Base-by-base conservation (phyloP, 2,797 vertebrate genomes). In the Channallabes apus region DNA sequence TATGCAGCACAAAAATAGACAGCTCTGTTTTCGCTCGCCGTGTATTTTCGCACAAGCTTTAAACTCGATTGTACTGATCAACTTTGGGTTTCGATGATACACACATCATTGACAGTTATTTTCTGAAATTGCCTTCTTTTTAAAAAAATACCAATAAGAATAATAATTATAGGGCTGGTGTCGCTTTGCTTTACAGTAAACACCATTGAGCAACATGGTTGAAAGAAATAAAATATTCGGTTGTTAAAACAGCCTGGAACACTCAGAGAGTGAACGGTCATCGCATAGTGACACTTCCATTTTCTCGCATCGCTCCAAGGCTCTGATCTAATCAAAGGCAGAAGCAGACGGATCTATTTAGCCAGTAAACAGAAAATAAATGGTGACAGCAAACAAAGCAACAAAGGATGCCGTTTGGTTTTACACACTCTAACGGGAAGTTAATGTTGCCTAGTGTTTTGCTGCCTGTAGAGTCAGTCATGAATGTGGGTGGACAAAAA, bases 281-380 rank as follows among this genome's bases (percentile, higher is more conserved):
- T 85, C 88, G 88, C 77, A 84, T 86, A 87, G 87, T 84, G 46
- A 86, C 87, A 85, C 84, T 86, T 88, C 78, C 59, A 89, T 89
- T 88, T 89, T 84, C 86, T 82, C 51, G 58, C 85, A 87, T 77
- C 46, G 76, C 51, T 80, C 67, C 80, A 69, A 14, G 41, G 84
- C 82, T 62, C 46, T 82, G 80, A 88, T 86, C 65, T 84, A 83
- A 90, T 89, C 87, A 84, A 59, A 85, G 82, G 71, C 85, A 69
- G 83, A 85, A 76, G 77, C 86, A 85, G 80, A n/a, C 17, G 20
- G 72, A 80, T 85, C 54, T 71, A 80, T 71, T 87, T 83, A 83
- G 80, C 41, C 82, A 73, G 77, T 84, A 82, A 79, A 71, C 72
- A 82, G 68, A 58, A 17, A 56, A 32, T 61, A 84, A 67, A 64